Base-by-base conservation (phyloP, 2,888 invertebrate species). In the Drosophila austrosaltans region DNA sequence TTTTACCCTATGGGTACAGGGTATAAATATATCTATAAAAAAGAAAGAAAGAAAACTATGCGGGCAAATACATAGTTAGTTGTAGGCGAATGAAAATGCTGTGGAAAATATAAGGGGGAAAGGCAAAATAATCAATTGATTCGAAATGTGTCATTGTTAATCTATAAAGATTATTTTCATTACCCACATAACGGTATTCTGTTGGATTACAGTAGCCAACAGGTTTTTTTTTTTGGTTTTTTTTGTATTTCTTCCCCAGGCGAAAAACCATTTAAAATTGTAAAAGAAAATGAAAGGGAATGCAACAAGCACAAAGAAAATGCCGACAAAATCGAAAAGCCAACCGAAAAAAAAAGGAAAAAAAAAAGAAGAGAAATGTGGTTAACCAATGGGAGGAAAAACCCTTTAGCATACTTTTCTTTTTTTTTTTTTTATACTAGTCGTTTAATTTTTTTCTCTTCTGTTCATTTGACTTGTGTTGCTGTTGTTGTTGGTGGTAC, bases 381-480 rank as follows among this genome's bases (percentile, higher is more conserved):
- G 48, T 48, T 25, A 48, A 25, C 48, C 10, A 10, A 48, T 40
- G 25, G 25, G 25, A 48, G 48, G 48, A 48, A 25, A 48, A 48
- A 22, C 48, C 48, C 48, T 48, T 48, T 48, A 25, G 48, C 72
- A 12, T 48, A 36, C 6, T 28, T 40, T 36, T 36, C 22, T 12
- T 3, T 22, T 40, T 16, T 59, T 65, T 71, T 54, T 59, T 65
- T 72, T 36, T 22, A 32, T 32, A 32, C 32, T 5, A 32, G 36
- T 36, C 36, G 36, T 36, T 36, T 36, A 36, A 36, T 59, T 72
- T 71, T 53, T 36, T 22, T 36, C 59, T 64, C 57, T 44, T 72
- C 66, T 64, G 53, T 72, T 71, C 58, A 58, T 72, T 72, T 72
- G 53, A 44, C 73, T 66, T 58, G 66, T 59, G 32, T 32, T 64